phyloP scores from a whole-genome alignment of 1,140 invertebrate species.

The Leptestheria dahalacensis region DNA sequence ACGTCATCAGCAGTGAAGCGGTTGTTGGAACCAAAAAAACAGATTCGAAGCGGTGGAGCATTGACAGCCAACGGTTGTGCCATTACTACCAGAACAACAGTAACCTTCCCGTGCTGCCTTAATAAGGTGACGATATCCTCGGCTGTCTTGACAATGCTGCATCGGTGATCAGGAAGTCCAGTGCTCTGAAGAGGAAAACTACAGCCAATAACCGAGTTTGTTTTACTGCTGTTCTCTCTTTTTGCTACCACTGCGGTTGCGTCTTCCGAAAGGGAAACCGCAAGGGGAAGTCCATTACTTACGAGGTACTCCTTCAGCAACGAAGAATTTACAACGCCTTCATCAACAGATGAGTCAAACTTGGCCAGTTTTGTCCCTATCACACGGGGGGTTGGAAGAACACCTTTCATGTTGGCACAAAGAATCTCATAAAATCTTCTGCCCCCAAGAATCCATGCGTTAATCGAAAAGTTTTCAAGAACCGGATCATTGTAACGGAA shows the following conservation, averaged over 20 bases:
- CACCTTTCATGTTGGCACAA: not conserved
- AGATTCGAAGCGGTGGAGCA: not conserved
- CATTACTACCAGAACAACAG: not conserved
- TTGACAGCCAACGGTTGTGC: not conserved
- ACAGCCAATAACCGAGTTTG: not conserved
- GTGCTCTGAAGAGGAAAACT: not conserved
- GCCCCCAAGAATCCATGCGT: not conserved
- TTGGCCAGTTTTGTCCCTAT: not conserved
- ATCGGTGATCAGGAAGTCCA: not conserved
- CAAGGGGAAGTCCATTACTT: not conserved
- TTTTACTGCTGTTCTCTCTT: not conserved
- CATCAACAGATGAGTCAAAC: not conserved
- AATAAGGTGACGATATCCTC: not conserved
- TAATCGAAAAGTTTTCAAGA: not conserved
- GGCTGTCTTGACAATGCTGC: not conserved
- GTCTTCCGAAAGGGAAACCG: not conserved
- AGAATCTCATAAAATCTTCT: not conserved
- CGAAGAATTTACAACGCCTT: not conserved
- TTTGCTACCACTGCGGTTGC: not conserved
- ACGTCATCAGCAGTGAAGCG: not conserved
- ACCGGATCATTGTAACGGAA: not conserved
- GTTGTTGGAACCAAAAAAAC: not conserved
- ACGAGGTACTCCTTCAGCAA: not conserved
- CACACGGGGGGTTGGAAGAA: not conserved
- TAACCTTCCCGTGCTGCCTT: not conserved